Evolutionary conservation across 2,113 vertebrate species (phyloP).

Genomic region (Mus pahari): DNA sequence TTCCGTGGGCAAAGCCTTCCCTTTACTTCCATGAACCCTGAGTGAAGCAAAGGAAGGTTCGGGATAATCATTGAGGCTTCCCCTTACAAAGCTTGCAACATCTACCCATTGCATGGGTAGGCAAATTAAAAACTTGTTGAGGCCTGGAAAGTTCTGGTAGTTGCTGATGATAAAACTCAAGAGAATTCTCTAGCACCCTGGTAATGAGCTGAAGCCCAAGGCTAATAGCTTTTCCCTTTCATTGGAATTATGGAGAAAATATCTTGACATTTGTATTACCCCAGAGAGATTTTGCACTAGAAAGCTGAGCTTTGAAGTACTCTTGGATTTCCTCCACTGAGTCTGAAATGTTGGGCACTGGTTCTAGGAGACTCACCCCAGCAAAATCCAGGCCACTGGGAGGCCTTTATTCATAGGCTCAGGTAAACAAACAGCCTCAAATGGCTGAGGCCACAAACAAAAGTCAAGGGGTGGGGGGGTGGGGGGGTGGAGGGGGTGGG

Average conservation of each 20-base stretch:
- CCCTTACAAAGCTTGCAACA: background rate
- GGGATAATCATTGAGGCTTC: background rate
- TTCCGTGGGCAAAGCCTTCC: background rate
- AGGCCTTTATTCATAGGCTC: background rate
- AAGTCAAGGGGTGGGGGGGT: constrained; percentile 51
- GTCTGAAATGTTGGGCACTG: background rate
- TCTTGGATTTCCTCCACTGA: constrained; percentile 25
- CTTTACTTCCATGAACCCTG: background rate
- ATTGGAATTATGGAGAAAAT: constrained; percentile 35
- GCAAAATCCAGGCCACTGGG: background rate
- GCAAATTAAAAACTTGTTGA: constrained; percentile 23
- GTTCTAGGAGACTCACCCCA: constrained; percentile 28
- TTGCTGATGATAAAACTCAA: constrained; percentile 23
- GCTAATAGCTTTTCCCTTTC: constrained; percentile 37
- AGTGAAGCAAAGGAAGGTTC: background rate
- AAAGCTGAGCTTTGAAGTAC: constrained; percentile 52
- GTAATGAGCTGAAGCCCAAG: constrained; percentile 40
- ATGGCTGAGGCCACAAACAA: background rate
- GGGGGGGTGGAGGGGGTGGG: background rate
- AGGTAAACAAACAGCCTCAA: background rate
- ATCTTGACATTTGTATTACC: constrained; percentile 30
- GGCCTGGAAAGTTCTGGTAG: background rate
- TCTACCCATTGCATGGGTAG: constrained; percentile 27
- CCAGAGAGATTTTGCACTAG: background rate
- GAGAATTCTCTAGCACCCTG: constrained; percentile 24